A percentile compares a stretch with the other conserved stretches of the same genome.
Conservation (phyloP, 2,113 vertebrate genomes). For the Tamias sibiricus region DNA sequence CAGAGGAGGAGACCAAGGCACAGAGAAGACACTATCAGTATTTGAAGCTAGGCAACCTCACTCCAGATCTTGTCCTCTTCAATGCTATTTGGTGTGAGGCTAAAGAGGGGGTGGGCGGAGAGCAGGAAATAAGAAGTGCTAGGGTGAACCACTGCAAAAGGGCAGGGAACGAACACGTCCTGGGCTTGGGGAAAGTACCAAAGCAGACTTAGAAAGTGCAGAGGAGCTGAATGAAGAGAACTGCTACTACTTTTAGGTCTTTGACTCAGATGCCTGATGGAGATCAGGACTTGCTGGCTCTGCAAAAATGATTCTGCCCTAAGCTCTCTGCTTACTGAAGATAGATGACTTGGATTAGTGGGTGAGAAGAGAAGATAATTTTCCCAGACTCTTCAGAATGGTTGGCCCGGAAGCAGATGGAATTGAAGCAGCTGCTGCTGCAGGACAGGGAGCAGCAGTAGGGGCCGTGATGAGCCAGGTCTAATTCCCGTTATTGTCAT, state of each 20-base stretch:
- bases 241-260: neutral
- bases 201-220: neutral
- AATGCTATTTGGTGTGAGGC: neutral
- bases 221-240: neutral
- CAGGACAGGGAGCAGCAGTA: neutral
- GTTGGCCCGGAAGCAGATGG: neutral
- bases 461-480: neutral
- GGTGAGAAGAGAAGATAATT: neutral
- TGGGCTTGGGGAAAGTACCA: neutral
- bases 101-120: neutral
- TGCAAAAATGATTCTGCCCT: neutral
- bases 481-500: neutral
- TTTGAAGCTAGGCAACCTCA: neutral
- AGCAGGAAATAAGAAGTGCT: neutral
- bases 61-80: neutral
- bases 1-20: neutral
- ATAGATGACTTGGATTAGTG: neutral
- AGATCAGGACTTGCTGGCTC: conserved; percentile 17
- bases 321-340: neutral
- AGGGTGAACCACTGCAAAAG: neutral
- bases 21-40: neutral
- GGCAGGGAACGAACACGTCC: neutral
- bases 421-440: neutral
- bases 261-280: neutral
- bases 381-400: neutral